A percentile compares a stretch with the other conserved stretches of the same genome.
These are phyloP conservation scores for Ailurus styani DNA, from an alignment of 2,113 vertebrate species.

Conservation along the genomic window DNA sequence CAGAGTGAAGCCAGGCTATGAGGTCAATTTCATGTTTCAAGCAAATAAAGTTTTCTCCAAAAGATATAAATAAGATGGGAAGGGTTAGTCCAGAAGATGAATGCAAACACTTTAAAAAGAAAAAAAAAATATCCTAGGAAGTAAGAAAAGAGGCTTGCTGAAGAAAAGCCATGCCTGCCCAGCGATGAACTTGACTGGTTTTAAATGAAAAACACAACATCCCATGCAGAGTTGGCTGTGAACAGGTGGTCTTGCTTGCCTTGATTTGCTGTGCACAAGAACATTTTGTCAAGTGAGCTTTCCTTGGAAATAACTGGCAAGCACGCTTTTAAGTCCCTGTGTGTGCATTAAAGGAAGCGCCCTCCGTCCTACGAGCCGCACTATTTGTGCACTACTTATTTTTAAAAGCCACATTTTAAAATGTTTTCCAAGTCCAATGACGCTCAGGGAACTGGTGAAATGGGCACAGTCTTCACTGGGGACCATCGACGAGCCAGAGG, in stretches of 20 bases:
- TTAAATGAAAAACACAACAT: background rate
- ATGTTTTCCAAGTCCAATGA: background rate
- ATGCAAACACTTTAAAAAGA: background rate
- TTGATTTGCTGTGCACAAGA: no score
- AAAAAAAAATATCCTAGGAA: background rate
- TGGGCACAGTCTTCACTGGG: background rate
- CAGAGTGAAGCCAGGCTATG: background rate
- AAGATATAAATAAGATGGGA: background rate
- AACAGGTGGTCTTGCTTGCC: accelerated
- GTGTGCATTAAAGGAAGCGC: no score
- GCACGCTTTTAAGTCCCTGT: no score
- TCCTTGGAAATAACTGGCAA: no score
- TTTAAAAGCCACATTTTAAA: background rate
- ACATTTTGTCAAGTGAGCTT: no score
- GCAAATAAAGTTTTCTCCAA: background rate
- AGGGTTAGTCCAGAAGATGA: background rate
- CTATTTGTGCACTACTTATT: background rate
- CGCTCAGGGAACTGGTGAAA: background rate
- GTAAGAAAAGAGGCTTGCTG: background rate
- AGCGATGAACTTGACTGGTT: background rate
- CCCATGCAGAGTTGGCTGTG: no score
- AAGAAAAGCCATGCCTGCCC: background rate
- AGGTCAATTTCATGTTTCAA: background rate
- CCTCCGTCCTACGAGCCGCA: no score
- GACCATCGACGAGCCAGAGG: background rate